Conservation (phyloP, 2,888 invertebrate genomes). For the Agrypnus murinus region DNA sequence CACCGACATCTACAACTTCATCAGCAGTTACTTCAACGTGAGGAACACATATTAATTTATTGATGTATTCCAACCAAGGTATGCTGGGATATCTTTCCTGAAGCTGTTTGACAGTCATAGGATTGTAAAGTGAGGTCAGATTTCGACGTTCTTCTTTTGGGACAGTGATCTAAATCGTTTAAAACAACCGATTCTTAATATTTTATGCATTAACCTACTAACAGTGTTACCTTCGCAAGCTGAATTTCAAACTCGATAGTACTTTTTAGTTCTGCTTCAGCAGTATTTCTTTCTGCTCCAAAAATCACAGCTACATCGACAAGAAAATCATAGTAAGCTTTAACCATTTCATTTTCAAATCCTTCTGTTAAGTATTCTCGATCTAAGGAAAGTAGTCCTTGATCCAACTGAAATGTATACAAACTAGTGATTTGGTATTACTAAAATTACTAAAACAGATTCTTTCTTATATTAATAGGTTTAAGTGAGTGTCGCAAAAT, state of each 20-base stretch:
- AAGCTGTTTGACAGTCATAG: slow-evolving; percentile 86
- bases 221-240: slow-evolving; percentile 87
- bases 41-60: slow-evolving; percentile 80
- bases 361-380: slow-evolving; percentile 91
- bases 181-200: too few relatives aligned
- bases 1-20: slow-evolving; percentile 89
- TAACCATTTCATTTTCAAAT: slow-evolving; percentile 85
- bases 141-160: slow-evolving; percentile 93
- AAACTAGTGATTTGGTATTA: background rate
- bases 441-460: too few relatives aligned
- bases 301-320: slow-evolving; percentile 90
- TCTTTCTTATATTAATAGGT: too few relatives aligned
- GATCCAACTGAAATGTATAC: slow-evolving; percentile 83
- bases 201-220: background rate
- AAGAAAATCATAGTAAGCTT: slow-evolving; percentile 90
- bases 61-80: slow-evolving; percentile 90
- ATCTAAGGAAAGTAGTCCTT: slow-evolving; percentile 88
- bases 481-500: too few relatives aligned
- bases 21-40: slow-evolving; percentile 77
- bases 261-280: slow-evolving; percentile 83
- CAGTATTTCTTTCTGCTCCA: slow-evolving; percentile 83
- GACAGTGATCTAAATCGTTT: slow-evolving; percentile 86
- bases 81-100: slow-evolving; percentile 83
- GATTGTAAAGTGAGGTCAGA: slow-evolving; percentile 91
- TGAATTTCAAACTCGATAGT: slow-evolving; percentile 91